A percentile compares a stretch with the other conserved stretches of the same genome.
Conservation (phyloP, 2,113 vertebrate genomes). For the Eolophus roseicapilla region DNA sequence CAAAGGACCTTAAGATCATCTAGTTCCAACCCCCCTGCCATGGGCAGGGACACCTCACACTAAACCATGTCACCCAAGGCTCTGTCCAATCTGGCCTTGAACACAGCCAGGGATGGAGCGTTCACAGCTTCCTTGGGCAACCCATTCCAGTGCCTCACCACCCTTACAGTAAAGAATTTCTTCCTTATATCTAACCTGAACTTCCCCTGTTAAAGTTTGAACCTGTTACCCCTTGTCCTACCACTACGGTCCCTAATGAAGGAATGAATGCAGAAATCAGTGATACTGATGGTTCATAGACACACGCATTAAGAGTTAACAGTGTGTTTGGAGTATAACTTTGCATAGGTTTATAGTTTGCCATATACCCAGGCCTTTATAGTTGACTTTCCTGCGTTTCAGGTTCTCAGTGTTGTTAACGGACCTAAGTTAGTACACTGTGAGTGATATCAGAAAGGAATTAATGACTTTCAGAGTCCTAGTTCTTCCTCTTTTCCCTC, state of each 20-base stretch:
- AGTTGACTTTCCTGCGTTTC: not conserved
- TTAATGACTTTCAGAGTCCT: not conserved
- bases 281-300: not conserved
- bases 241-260: not conserved
- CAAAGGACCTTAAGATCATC: not conserved
- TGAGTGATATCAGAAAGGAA: not conserved
- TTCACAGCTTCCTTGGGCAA: not conserved
- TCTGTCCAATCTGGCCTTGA: not conserved
- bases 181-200: not conserved
- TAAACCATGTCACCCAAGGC: not conserved
- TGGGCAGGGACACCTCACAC: too few relatives aligned
- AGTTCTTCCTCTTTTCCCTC: not conserved
- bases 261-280: not conserved
- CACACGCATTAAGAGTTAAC: not conserved
- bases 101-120: not conserved
- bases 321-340: not conserved
- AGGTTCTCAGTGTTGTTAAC: not conserved
- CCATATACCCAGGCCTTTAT: not conserved
- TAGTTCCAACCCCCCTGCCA: not conserved
- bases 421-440: not conserved
- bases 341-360: not conserved
- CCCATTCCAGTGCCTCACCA: not conserved
- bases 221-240: not conserved
- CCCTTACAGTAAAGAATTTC: not conserved
- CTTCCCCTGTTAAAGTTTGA: not conserved